Evolutionary conservation across 2,797 vertebrate genomes (phyloP).

Genomic region (Neosilurus mollespiculum): DNA sequence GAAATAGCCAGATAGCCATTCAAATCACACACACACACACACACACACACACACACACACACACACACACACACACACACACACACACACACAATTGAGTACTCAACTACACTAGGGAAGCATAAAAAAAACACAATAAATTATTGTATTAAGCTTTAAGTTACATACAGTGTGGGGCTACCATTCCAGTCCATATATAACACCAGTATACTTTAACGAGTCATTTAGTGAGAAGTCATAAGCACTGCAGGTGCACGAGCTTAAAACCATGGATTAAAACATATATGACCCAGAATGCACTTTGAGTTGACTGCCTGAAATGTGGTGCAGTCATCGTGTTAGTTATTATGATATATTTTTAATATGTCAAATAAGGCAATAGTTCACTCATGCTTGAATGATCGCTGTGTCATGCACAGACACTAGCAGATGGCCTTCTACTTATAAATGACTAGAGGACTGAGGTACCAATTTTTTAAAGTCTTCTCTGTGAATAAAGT

Average conservation of each 20-base stretch:
- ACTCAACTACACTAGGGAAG: constrained; percentile 60
- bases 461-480: neutral
- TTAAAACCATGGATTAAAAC: constrained; percentile 44
- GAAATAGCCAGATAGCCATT: constrained; percentile 55
- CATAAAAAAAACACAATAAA: constrained; percentile 70
- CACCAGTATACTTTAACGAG: constrained; percentile 42
- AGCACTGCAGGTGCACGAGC: constrained; percentile 41
- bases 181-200: constrained; percentile 66
- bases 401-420: constrained; percentile 36
- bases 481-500: neutral
- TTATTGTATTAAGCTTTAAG: constrained; percentile 59
- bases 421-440: constrained; percentile 41
- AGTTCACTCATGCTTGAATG: neutral
- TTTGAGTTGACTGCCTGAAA: constrained; percentile 22
- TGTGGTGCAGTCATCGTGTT: constrained; percentile 8
- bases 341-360: constrained; percentile 12
- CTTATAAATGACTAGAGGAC: constrained; percentile 8
- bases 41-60: constrained; percentile 37
- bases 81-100: constrained; percentile 36
- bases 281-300: constrained; percentile 40
- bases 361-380: neutral
- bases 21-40: constrained; percentile 38
- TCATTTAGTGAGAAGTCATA: constrained; percentile 57
- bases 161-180: constrained; percentile 69
- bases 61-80: constrained; percentile 37